Percentiles rank a stretch among this genome's conserved stretches.
phyloP scores from a whole-genome alignment of 2,797 vertebrate genomes.

The Myiotriccus ornatus region DNA sequence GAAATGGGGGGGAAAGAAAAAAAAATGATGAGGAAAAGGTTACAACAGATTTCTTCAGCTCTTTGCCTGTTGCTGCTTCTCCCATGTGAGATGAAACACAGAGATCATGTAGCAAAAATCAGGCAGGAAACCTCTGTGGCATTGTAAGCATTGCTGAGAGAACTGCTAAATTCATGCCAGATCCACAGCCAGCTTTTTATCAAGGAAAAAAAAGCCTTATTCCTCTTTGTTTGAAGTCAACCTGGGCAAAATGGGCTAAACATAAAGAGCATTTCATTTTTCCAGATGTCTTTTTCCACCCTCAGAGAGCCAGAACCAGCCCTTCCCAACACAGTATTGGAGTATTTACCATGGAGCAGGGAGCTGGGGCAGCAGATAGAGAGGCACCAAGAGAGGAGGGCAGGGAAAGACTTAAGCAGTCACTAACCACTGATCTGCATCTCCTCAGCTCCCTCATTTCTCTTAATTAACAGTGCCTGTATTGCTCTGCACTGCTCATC shows the following conservation, averaged over 20 bases:
- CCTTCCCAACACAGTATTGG: background rate
- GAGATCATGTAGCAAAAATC: accelerated
- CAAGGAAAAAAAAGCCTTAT: background rate
- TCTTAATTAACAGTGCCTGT: background rate
- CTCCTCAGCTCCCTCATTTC: background rate
- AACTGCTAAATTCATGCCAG: background rate
- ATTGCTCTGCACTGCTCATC: background rate
- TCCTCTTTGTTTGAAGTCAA: background rate
- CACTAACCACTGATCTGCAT: background rate
- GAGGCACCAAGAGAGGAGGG: background rate
- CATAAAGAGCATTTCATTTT: background rate
- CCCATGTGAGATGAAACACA: background rate
- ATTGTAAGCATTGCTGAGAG: background rate
- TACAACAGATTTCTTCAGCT: background rate
- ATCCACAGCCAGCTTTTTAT: background rate
- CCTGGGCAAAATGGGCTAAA: background rate
- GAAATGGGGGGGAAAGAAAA: background rate
- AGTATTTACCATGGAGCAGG: background rate
- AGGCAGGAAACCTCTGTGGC: background rate
- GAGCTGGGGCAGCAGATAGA: background rate
- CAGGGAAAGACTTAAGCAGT: background rate
- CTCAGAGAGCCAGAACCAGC: background rate
- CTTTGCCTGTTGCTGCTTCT: background rate
- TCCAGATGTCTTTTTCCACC: background rate
- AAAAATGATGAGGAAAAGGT: background rate